Evolutionary conservation across 1,140 invertebrate species (phyloP).

Genomic region (Dinoponera quadriceps): DNA sequence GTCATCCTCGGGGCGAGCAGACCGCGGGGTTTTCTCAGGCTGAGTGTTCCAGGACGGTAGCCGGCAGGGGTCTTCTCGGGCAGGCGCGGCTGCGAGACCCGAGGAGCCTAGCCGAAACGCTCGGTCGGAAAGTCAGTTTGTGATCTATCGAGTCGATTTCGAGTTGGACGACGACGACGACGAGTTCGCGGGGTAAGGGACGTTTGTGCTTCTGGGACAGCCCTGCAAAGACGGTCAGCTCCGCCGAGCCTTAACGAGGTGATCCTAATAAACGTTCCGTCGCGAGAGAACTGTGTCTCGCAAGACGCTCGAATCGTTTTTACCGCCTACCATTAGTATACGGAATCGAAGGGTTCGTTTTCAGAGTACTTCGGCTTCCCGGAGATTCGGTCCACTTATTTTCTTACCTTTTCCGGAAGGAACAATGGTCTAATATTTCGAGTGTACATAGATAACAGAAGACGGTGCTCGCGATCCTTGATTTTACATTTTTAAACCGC

Average conservation of each 20-base stretch:
- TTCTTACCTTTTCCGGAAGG: too few species aligned
- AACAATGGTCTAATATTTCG: too few species aligned
- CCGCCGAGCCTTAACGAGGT: neutral
- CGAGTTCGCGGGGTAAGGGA: neutral
- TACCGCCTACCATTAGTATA: neutral
- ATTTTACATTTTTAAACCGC: too few species aligned
- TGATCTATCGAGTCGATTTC: neutral
- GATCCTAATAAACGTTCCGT: neutral
- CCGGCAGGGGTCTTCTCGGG: slow-evolving; percentile 6
- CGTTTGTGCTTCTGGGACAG: neutral
- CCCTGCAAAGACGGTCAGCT: neutral
- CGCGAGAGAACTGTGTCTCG: neutral
- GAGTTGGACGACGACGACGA: neutral
- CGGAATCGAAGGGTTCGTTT: neutral
- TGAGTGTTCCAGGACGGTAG: slow-evolving; percentile 11
- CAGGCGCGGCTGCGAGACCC: neutral
- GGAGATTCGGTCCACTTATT: too few species aligned
- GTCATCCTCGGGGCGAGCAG: neutral
- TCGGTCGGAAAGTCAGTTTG: neutral
- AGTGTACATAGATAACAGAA: too few species aligned
- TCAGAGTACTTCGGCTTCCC: neutral
- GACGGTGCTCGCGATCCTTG: too few species aligned
- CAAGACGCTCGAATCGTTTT: neutral
- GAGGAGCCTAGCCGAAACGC: too few species aligned
- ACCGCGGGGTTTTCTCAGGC: slow-evolving; percentile 1